phyloP scores from a whole-genome alignment of 2,113 vertebrate genomes.

The Bolborhynchus lineola region DNA sequence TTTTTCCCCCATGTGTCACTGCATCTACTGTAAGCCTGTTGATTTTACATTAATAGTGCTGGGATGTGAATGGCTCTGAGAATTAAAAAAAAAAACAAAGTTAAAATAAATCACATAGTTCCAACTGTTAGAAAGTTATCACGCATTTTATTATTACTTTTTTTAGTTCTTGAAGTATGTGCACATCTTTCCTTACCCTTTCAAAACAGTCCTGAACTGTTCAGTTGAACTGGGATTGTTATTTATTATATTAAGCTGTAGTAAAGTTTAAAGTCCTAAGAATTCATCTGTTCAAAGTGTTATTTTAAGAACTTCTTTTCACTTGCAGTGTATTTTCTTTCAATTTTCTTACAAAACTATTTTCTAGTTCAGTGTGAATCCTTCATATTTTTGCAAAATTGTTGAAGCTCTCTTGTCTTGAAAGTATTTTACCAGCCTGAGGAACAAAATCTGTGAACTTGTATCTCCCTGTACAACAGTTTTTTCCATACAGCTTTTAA shows the following conservation, averaged over 20 bases:
- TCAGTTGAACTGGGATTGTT: background rate
- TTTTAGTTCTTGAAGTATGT: background rate
- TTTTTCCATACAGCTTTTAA: background rate
- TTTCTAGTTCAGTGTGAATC: background rate
- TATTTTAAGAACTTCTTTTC: background rate
- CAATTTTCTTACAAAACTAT: background rate
- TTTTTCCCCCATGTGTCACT: background rate
- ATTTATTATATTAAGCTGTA: background rate
- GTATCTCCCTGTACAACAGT: background rate
- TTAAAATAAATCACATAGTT: background rate
- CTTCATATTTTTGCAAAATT: background rate
- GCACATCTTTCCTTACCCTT: background rate
- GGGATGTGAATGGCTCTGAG: background rate
- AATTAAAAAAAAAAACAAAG: background rate
- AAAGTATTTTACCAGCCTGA: background rate
- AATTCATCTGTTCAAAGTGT: background rate
- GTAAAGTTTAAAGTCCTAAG: background rate
- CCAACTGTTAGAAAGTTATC: background rate
- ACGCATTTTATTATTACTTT: background rate
- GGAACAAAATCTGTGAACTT: background rate
- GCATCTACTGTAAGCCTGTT: background rate
- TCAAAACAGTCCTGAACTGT: background rate
- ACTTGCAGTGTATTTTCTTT: background rate
- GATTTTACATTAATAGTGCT: background rate
- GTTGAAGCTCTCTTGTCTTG: background rate